A percentile compares a stretch with the other conserved stretches of the same genome.
Evolutionary conservation across 1,140 invertebrate genomes (phyloP).

Genomic region (Listronotus bonariensis): DNA sequence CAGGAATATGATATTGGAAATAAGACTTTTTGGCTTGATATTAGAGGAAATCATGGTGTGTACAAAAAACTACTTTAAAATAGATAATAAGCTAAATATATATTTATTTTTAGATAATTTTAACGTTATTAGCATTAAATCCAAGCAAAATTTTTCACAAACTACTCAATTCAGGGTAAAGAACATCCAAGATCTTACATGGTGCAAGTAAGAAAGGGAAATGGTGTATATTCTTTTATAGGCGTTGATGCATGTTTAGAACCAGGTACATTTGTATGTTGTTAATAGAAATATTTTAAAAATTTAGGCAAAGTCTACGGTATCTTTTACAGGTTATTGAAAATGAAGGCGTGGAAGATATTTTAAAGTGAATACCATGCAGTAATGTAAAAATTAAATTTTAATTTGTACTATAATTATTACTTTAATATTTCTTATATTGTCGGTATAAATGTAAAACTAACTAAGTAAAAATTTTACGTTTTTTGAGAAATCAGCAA

Average conservation of each 20-base stretch:
- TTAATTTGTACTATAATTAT: too few relatives aligned
- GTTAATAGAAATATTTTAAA: too few relatives aligned
- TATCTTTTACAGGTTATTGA: too few relatives aligned
- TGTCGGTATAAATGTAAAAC: too few relatives aligned
- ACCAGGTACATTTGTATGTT: slow-evolving; percentile 60
- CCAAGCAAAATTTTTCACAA: slow-evolving; percentile 78
- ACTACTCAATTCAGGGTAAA: slow-evolving; percentile 80
- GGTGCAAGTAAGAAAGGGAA: slow-evolving; percentile 64
- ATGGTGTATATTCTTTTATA: slow-evolving; percentile 76
- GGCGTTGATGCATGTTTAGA: slow-evolving; percentile 87
- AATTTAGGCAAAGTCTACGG: too few relatives aligned
- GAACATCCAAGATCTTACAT: slow-evolving; percentile 76
- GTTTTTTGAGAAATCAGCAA: too few relatives aligned
- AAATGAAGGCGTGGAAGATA: too few relatives aligned
- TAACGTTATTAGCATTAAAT: slow-evolving; percentile 72
- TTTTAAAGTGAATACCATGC: too few relatives aligned
- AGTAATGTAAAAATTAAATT: too few relatives aligned
- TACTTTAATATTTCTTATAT: too few relatives aligned
- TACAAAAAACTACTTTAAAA: neutral
- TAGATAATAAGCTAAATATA: too few relatives aligned
- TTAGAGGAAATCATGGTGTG: slow-evolving; percentile 93
- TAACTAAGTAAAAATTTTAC: too few relatives aligned
- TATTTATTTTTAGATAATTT: slow-evolving; percentile 79
- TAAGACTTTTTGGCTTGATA: slow-evolving; percentile 85
- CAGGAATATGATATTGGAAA: slow-evolving; percentile 68